Evolutionary conservation across 2,888 invertebrate species (phyloP).

Genomic region (Metellina segmentata): DNA sequence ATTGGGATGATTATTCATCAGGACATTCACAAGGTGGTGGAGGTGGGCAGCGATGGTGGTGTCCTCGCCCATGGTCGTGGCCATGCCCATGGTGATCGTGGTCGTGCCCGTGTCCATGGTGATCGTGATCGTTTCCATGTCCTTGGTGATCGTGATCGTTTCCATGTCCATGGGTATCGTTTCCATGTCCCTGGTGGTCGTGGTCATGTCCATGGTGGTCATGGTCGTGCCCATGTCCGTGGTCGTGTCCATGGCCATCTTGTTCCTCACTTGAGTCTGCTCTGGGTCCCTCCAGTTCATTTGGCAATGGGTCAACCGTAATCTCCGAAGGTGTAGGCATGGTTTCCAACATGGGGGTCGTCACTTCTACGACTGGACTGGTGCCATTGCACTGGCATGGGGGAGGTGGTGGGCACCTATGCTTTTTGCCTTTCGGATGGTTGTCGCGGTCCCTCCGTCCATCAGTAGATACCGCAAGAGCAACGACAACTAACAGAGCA

Average conservation of each 20-base stretch:
- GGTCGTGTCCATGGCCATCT: neutral
- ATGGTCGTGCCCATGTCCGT: slow-evolving; percentile 25
- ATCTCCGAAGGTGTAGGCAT: neutral
- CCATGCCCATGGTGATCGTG: slow-evolving; percentile 3
- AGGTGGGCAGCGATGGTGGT: slow-evolving; percentile 26
- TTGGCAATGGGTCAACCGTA: neutral
- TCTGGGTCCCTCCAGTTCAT: neutral
- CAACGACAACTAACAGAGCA: neutral
- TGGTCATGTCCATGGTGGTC: neutral
- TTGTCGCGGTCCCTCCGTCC: neutral
- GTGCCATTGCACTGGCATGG: slow-evolving; percentile 35
- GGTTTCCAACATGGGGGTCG: neutral
- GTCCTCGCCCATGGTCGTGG: slow-evolving; percentile 17
- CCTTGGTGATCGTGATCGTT: slow-evolving; percentile 4
- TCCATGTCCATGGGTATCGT: slow-evolving; percentile 1
- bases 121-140: slow-evolving; percentile 13
- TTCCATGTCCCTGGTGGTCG: neutral
- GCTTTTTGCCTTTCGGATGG: neutral
- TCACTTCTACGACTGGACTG: neutral
- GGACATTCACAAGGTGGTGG: slow-evolving; percentile 41
- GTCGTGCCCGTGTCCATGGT: slow-evolving; percentile 10
- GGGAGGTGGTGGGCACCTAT: slow-evolving; percentile 25
- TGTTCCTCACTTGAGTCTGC: neutral
- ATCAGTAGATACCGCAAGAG: neutral
- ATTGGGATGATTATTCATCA: neutral